Conservation (phyloP, 2,888 invertebrate genomes). For the Mellilla xanthometata region DNA sequence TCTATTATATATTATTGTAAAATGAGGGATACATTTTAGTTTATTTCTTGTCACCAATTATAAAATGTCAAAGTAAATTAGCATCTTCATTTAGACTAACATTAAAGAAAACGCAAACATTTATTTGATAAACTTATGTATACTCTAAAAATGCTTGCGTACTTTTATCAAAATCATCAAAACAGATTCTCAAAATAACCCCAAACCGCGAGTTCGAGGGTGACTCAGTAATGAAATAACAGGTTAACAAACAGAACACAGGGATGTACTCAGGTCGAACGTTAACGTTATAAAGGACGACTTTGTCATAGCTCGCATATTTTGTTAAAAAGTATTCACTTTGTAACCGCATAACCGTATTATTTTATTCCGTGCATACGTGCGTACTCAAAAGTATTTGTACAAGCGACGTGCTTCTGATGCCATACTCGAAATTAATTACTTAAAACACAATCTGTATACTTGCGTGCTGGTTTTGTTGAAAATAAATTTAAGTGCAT, state of each 20-base stretch:
- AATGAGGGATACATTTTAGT: too few relatives aligned
- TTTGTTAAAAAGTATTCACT: constrained; percentile 38
- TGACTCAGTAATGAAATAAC: constrained; percentile 38
- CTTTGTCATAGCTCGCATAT: constrained; percentile 39
- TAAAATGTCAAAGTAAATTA: too few relatives aligned
- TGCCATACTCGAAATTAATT: not conserved
- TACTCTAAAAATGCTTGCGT: too few relatives aligned
- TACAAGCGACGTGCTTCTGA: constrained; percentile 1
- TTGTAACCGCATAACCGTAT: constrained; percentile 28
- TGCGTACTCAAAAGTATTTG: constrained; percentile 8
- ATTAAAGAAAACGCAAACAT: too few relatives aligned
- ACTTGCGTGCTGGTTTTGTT: not conserved
- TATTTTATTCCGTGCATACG: constrained; percentile 29
- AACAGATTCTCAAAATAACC: constrained; percentile 11
- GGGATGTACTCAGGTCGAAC: constrained; percentile 25
- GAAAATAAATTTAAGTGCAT: too few relatives aligned
- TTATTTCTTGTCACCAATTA: too few relatives aligned
- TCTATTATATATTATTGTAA: too few relatives aligned
- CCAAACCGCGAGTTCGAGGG: constrained; percentile 30
- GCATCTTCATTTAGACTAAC: too few relatives aligned
- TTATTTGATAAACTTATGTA: too few relatives aligned
- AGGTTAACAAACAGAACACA: constrained; percentile 34
- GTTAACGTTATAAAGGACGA: constrained; percentile 30
- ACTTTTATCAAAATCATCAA: not conserved
- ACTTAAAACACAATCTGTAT: not conserved